Percentiles rank a stretch among this genome's conserved stretches.
These are phyloP conservation scores for Tineola bisselliella DNA, from an alignment of 2,888 invertebrate genomes.

Conservation along the genomic window DNA sequence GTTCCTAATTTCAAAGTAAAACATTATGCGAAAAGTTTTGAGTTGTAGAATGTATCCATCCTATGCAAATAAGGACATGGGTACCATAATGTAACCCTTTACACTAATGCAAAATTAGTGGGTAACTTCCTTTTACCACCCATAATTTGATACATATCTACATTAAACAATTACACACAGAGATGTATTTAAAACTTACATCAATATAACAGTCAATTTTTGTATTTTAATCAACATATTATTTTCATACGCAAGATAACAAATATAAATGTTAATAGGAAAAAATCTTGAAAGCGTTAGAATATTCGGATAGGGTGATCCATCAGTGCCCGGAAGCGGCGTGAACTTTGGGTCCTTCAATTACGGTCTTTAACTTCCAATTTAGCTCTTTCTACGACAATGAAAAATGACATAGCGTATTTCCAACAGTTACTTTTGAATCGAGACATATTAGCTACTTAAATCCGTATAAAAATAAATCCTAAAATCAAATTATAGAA, in stretches of 20 bases:
- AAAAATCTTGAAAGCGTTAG: not conserved
- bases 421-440: not conserved
- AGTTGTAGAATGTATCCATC: not conserved
- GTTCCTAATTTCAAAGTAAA: not conserved
- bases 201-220: too few relatives aligned
- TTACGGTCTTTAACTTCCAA: slow-evolving; percentile 65
- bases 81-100: not conserved
- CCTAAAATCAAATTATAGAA: not conserved
- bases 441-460: too few relatives aligned
- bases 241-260: not conserved
- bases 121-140: not conserved
- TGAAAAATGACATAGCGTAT: slow-evolving; percentile 36
- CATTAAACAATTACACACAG: not conserved
- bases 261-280: not conserved
- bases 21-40: not conserved
- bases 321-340: slow-evolving; percentile 41
- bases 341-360: slow-evolving; percentile 59
- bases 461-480: too few relatives aligned
- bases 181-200: too few relatives aligned
- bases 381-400: slow-evolving; percentile 52
- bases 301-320: slow-evolving; percentile 40
- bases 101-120: not conserved
- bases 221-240: too few relatives aligned
- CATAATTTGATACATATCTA: not conserved
- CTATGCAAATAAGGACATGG: not conserved